Conservation (phyloP, 2,113 vertebrate genomes). For the Epinephelus cyanopodus region DNA sequence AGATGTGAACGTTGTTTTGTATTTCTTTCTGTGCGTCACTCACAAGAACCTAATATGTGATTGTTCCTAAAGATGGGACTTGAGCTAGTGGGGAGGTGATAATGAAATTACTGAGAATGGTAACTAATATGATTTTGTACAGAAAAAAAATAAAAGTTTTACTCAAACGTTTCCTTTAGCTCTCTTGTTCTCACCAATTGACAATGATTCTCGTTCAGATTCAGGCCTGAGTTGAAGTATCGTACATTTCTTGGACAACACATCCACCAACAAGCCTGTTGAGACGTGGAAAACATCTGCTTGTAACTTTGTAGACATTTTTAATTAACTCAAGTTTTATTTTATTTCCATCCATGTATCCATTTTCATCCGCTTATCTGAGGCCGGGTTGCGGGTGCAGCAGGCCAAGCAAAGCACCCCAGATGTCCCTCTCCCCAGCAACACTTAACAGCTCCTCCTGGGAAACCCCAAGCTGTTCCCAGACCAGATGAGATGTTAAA, state of each 20-base stretch:
- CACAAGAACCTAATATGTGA: conserved; percentile 56
- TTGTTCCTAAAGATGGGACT: conserved; percentile 52
- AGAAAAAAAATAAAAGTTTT: conserved; percentile 80
- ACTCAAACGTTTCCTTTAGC: conserved; percentile 52
- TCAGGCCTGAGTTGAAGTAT: neutral
- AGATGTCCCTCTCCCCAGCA: too few species aligned
- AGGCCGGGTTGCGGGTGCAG: too few species aligned
- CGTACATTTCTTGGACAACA: neutral
- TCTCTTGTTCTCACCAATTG: neutral
- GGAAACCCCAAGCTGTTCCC: too few species aligned
- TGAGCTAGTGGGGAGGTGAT: conserved; percentile 51
- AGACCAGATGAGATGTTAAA: too few species aligned
- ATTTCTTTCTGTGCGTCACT: conserved; percentile 49
- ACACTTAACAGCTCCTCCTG: too few species aligned
- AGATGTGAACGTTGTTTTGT: conserved; percentile 72
- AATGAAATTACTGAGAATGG: conserved; percentile 68
- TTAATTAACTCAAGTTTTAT: too few species aligned
- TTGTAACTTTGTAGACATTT: neutral
- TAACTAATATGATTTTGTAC: conserved; percentile 84
- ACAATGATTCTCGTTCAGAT: neutral
- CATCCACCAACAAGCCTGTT: neutral
- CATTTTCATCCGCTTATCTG: too few species aligned
- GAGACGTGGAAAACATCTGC: neutral
- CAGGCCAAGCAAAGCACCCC: too few species aligned
- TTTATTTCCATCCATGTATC: too few species aligned